Conservation (phyloP, 1,140 invertebrate species). For the Penaeus vannamei region DNA sequence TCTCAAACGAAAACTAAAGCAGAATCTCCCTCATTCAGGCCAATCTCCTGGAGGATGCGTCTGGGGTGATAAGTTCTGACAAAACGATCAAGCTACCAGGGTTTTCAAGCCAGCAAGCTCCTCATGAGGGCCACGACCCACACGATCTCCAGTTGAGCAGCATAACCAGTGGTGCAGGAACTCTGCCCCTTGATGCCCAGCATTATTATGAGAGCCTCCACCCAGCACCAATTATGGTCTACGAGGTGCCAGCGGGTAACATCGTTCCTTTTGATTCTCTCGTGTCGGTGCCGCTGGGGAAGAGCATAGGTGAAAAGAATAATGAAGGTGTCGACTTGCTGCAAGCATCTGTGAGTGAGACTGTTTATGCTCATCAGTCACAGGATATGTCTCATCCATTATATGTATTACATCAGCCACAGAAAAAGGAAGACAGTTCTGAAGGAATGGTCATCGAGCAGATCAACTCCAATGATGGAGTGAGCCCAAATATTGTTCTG, state of each 20-base stretch:
- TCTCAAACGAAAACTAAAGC: background rate
- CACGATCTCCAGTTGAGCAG: conserved; percentile 38
- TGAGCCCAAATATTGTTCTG: conserved; percentile 47
- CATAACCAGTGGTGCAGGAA: conserved; percentile 37
- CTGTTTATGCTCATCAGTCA: conserved; percentile 52
- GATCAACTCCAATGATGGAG: conserved; percentile 43
- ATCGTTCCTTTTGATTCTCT: conserved; percentile 60
- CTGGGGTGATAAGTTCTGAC: conserved; percentile 32
- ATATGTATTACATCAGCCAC: conserved; percentile 52
- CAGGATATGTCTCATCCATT: conserved; percentile 54
- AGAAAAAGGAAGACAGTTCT: conserved; percentile 46
- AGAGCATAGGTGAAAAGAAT: conserved; percentile 43
- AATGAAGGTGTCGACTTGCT: conserved; percentile 43
- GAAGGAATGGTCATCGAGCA: conserved; percentile 54
- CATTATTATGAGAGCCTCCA: conserved; percentile 56
- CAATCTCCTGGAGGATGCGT: conserved; percentile 38
- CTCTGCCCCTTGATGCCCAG: conserved; percentile 41
- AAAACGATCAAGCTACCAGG: conserved; percentile 39
- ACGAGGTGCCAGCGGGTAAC: conserved; percentile 52
- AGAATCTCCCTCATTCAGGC: conserved; percentile 26
- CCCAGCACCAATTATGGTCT: conserved; percentile 58
- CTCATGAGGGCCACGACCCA: conserved; percentile 22
- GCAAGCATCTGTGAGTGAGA: conserved; percentile 52
- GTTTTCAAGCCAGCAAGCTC: conserved; percentile 22
- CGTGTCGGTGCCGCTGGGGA: conserved; percentile 48